phyloP scores from a whole-genome alignment of 2,797 vertebrate species.

The Otolemur crassicaudatus region DNA sequence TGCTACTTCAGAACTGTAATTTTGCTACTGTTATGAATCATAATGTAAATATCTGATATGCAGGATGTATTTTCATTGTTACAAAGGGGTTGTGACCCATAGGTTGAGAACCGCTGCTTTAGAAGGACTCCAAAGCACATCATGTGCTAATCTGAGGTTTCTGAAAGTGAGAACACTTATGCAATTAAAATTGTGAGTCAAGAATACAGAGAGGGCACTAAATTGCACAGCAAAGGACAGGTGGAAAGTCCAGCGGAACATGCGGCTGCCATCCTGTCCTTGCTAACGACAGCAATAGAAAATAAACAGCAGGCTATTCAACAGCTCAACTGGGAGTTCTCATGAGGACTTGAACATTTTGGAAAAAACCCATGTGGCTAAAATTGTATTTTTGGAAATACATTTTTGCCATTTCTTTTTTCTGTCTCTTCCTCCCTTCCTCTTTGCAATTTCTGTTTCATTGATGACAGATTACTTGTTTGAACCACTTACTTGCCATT shows the following conservation, averaged over 20 bases:
- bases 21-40: too few species aligned
- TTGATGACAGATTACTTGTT: conserved; percentile 1
- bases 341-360: neutral
- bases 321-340: neutral
- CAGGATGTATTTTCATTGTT: too few species aligned
- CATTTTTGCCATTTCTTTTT: neutral
- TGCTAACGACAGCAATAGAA: neutral
- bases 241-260: neutral
- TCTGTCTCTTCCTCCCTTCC: neutral
- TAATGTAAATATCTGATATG: too few species aligned
- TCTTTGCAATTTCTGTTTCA: conserved; percentile 17
- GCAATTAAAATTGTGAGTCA: neutral
- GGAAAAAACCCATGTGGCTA: neutral
- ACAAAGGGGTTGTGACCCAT: too few species aligned
- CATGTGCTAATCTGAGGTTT: neutral
- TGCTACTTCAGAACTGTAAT: too few species aligned
- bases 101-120: neutral
- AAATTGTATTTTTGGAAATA: conserved; percentile 48
- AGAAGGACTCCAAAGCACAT: neutral
- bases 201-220: neutral
- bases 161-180: neutral
- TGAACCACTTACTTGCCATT: neutral
- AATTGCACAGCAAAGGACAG: neutral
- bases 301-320: neutral
- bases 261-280: neutral